Percentiles rank a stretch among this genome's conserved stretches.
Conservation (phyloP, 1,140 invertebrate species). For the Lucilia sericata region DNA sequence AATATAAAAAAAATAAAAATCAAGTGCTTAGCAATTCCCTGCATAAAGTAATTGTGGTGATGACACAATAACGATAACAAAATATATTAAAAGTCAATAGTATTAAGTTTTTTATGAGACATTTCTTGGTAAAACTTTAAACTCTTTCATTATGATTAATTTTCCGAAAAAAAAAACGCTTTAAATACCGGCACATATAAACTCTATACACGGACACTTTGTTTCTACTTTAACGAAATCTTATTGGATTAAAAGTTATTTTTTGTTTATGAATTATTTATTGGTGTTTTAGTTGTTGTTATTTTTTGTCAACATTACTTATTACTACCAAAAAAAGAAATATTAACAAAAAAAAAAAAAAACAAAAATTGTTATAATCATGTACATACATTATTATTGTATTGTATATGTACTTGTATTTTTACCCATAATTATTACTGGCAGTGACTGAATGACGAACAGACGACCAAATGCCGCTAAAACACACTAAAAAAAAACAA, state of each 20-base stretch:
- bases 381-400: background rate
- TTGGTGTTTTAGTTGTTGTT: background rate
- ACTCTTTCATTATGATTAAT: no score
- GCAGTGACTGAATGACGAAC: background rate
- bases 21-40: background rate
- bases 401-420: background rate
- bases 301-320: background rate
- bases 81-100: background rate
- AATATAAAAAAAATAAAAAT: background rate
- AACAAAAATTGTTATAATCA: background rate
- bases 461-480: background rate
- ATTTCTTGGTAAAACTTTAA: background rate
- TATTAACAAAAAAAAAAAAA: background rate
- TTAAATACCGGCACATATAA: no score
- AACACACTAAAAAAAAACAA: background rate
- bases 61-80: background rate
- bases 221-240: background rate
- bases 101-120: no score
- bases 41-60: background rate
- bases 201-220: background rate
- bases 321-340: slow-evolving; percentile 13
- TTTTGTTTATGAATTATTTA: background rate
- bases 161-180: no score
- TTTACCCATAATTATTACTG: slow-evolving; percentile 15
- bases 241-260: background rate